Conservation (phyloP, 2,888 invertebrate species). For the Cheilosia vernalis region DNA sequence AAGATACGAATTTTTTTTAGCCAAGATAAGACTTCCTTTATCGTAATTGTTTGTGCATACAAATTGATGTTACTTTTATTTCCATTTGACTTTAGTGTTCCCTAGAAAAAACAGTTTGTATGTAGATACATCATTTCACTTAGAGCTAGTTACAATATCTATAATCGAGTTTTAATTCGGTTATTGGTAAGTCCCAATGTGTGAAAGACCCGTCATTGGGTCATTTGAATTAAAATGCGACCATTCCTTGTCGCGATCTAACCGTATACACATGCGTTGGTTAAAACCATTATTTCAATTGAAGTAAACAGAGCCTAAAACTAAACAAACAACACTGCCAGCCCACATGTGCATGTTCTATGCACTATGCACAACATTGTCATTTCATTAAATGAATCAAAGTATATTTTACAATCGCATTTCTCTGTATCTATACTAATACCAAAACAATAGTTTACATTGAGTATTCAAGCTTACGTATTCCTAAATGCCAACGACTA, state of each 20-base stretch:
- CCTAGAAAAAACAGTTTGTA: no score
- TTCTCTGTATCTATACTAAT: constrained; percentile 3
- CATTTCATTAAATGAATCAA: constrained; percentile 5
- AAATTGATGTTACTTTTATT: no score
- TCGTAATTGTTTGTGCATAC: no score
- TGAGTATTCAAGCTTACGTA: constrained; percentile 10
- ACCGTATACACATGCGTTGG: not conserved
- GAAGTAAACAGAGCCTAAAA: constrained; percentile 6
- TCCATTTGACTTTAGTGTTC: no score
- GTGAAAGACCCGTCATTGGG: not conserved
- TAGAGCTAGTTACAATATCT: no score
- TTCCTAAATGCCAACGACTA: constrained; percentile 59
- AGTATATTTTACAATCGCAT: constrained; percentile 20
- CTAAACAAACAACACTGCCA: not conserved
- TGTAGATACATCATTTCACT: no score
- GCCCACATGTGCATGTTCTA: constrained; percentile 34
- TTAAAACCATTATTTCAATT: not conserved
- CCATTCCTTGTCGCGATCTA: not conserved
- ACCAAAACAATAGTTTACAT: constrained; percentile 12
- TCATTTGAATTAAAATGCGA: not conserved
- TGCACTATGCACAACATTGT: constrained; percentile 38
- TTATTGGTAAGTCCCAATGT: not conserved
- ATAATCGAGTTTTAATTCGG: not conserved
- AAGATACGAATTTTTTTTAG: no score
- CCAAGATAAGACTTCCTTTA: no score